Evolutionary conservation across 2,888 invertebrate genomes (phyloP).

Genomic region (Pristionchus entomophagus): DNA sequence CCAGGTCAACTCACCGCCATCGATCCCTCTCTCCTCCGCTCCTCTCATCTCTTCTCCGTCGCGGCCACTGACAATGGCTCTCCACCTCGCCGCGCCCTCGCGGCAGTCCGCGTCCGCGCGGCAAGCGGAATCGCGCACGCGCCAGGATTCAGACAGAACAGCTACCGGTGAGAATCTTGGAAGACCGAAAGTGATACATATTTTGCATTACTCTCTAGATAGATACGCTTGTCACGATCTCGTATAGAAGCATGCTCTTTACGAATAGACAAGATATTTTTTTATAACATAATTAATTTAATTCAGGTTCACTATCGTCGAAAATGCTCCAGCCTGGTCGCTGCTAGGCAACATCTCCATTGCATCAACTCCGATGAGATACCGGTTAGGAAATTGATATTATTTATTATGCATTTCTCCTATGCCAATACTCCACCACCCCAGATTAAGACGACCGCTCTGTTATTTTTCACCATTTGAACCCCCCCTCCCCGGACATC

Average conservation of each 20-base stretch:
- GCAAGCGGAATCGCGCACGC: not conserved
- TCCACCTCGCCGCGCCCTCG: slow-evolving; percentile 78
- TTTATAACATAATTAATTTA: not conserved
- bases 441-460: too few species aligned
- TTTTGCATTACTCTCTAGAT: too few species aligned
- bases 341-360: slow-evolving; percentile 43
- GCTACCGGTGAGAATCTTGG: slow-evolving; percentile 19
- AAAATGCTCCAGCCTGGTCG: slow-evolving; percentile 30
- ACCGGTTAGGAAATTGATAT: not conserved
- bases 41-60: slow-evolving; percentile 77
- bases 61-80: slow-evolving; percentile 84
- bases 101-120: slow-evolving; percentile 5
- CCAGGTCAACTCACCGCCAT: slow-evolving; percentile 10
- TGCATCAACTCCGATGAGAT: not conserved
- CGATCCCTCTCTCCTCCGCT: slow-evolving; percentile 2
- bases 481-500: too few species aligned
- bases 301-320: slow-evolving; percentile 22
- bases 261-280: too few species aligned
- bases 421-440: too few species aligned
- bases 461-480: too few species aligned
- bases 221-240: too few species aligned
- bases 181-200: too few species aligned
- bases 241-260: too few species aligned
- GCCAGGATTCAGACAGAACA: not conserved
- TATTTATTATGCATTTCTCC: too few species aligned